These are phyloP conservation scores for Creontiades dilutus DNA, from an alignment of 2,888 invertebrate genomes.

Conservation along the genomic window DNA sequence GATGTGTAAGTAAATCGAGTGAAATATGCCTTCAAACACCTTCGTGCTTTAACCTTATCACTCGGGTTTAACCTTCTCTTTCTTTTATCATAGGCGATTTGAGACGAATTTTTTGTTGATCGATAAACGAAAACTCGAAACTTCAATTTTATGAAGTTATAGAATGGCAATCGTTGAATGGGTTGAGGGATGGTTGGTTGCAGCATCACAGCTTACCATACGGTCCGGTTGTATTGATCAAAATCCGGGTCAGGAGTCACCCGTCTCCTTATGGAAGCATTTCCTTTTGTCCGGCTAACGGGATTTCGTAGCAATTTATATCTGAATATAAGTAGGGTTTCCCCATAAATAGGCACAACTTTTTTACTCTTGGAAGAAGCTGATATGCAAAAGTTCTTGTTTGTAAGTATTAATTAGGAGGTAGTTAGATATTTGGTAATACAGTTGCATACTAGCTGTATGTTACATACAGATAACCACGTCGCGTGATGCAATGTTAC, in stretches of 20 bases:
- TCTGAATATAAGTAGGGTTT: too few species aligned
- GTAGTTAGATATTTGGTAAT: too few species aligned
- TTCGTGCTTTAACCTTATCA: slow-evolving; percentile 54
- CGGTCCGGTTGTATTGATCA: slow-evolving; percentile 1
- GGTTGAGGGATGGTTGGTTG: not conserved
- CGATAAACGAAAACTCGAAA: not conserved
- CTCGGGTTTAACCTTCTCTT: slow-evolving; percentile 27
- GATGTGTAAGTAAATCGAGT: slow-evolving; percentile 79
- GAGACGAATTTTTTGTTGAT: not conserved
- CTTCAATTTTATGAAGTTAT: too few species aligned
- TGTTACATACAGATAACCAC: too few species aligned
- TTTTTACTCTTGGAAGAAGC: too few species aligned
- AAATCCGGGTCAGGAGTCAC: not conserved
- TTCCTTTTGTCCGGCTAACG: not conserved
- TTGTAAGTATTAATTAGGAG: too few species aligned
- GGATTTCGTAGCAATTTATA: not conserved
- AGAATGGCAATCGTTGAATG: not conserved
- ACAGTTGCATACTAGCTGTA: too few species aligned
- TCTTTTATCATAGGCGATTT: slow-evolving; percentile 19
- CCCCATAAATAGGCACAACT: too few species aligned
- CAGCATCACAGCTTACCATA: not conserved
- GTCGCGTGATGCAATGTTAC: not conserved
- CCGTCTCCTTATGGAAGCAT: slow-evolving; percentile 9
- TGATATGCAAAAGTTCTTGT: too few species aligned
- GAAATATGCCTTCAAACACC: not conserved